Conservation (phyloP, 2,113 vertebrate genomes). For the Dissostichus mawsoni region DNA sequence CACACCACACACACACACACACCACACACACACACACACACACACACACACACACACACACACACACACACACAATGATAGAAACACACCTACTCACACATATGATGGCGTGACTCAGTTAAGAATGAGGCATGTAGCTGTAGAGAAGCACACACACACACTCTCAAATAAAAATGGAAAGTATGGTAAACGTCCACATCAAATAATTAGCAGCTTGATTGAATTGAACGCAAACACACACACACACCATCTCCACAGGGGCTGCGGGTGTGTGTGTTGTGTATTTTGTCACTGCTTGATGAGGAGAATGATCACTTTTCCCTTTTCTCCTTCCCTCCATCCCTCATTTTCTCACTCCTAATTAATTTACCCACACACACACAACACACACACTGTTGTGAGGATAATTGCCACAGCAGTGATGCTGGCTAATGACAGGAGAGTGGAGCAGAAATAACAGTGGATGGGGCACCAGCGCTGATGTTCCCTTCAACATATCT, state of each 20-base stretch:
- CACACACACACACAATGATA: constrained; percentile 23
- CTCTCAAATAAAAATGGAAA: background rate
- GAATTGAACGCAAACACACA: constrained; percentile 26
- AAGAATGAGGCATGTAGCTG: constrained; percentile 18
- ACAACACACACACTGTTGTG: constrained; percentile 35
- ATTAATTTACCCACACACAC: constrained; percentile 59
- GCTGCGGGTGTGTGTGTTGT: constrained; percentile 9
- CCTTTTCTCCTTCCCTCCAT: constrained; percentile 31
- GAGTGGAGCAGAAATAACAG: constrained; percentile 66
- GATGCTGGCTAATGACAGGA: constrained; percentile 66
- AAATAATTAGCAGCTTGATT: constrained; percentile 53
- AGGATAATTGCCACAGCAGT: constrained; percentile 60
- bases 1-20: constrained; percentile 8
- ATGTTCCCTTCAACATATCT: constrained; percentile 55
- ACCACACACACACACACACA: constrained; percentile 5
- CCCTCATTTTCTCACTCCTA: constrained; percentile 63
- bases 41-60: constrained; percentile 1
- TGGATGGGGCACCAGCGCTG: constrained; percentile 37
- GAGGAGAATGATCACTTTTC: constrained; percentile 61
- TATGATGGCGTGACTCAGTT: constrained; percentile 52
- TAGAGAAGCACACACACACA: background rate
- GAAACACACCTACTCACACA: constrained; percentile 57
- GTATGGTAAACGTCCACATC: constrained; percentile 27
- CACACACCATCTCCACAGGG: constrained; percentile 22
- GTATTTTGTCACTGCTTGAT: constrained; percentile 55